Conservation (phyloP, 2,888 invertebrate genomes). For the Cosmorhoe ocellata region DNA sequence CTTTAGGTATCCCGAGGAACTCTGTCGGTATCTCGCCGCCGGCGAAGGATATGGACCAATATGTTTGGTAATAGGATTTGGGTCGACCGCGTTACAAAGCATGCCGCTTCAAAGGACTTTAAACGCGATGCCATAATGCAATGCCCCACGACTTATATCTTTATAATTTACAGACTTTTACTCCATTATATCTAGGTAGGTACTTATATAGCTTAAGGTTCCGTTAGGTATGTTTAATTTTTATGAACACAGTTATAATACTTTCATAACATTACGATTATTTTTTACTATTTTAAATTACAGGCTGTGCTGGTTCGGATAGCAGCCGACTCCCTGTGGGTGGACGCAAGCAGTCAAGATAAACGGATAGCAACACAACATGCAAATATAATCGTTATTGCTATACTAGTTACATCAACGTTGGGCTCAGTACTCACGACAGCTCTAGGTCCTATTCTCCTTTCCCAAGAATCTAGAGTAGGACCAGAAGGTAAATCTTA, state of each 20-base stretch:
- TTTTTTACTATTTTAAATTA: conserved; percentile 47
- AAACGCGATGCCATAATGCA: too few relatives aligned
- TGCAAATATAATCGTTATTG: conserved; percentile 75
- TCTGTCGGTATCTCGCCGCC: neutral
- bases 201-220: too few relatives aligned
- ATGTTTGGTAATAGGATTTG: conserved; percentile 21
- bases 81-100: conserved; percentile 24
- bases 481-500: conserved; percentile 60
- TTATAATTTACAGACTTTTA: conserved; percentile 14
- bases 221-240: too few relatives aligned
- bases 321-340: conserved; percentile 69
- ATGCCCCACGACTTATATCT: too few relatives aligned
- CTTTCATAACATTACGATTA: too few relatives aligned
- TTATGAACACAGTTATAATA: too few relatives aligned
- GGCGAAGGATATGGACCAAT: conserved; percentile 15
- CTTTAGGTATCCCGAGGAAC: conserved; percentile 4
- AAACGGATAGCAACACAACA: conserved; percentile 63
- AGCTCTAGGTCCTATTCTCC: conserved; percentile 65
- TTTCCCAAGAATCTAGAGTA: conserved; percentile 64
- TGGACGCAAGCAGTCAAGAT: conserved; percentile 58
- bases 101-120: conserved; percentile 21
- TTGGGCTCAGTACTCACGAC: conserved; percentile 69
- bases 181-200: neutral
- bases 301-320: conserved; percentile 75
- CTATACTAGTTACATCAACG: conserved; percentile 67